Evolutionary conservation across 2,113 vertebrate species (phyloP).

Genomic region (Eudorcas thomsonii): DNA sequence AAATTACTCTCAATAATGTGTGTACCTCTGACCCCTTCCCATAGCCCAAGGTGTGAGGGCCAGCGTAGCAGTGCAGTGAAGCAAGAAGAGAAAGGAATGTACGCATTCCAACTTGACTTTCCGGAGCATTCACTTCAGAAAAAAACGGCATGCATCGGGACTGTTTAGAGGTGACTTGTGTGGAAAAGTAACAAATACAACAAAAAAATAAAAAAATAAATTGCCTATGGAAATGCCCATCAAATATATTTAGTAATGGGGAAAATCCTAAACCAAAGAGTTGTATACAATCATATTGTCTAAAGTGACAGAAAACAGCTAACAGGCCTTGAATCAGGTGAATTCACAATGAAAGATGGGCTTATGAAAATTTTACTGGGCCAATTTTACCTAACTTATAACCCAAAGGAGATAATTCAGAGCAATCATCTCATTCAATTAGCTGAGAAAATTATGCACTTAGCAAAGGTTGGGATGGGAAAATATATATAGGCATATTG

Average conservation of each 20-base stretch:
- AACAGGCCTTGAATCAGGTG: neutral
- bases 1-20: slow-evolving; percentile 61
- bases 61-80: fast-evolving
- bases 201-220: neutral
- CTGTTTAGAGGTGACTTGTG: neutral
- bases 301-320: slow-evolving; percentile 4
- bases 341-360: neutral
- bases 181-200: slow-evolving; percentile 36
- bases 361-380: neutral
- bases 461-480: neutral
- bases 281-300: neutral
- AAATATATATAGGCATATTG: neutral
- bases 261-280: neutral
- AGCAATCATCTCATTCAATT: neutral
- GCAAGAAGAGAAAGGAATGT: neutral
- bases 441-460: neutral
- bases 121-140: slow-evolving; percentile 48
- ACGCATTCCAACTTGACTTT: slow-evolving; percentile 54
- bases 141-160: neutral
- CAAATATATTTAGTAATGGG: neutral
- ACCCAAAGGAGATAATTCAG: neutral
- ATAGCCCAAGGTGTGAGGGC: neutral
- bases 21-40: slow-evolving; percentile 16
- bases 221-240: neutral
- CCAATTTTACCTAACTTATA: neutral